These are phyloP conservation scores for Eurytoma californica DNA, from an alignment of 2,888 invertebrate species.

Conservation along the genomic window DNA sequence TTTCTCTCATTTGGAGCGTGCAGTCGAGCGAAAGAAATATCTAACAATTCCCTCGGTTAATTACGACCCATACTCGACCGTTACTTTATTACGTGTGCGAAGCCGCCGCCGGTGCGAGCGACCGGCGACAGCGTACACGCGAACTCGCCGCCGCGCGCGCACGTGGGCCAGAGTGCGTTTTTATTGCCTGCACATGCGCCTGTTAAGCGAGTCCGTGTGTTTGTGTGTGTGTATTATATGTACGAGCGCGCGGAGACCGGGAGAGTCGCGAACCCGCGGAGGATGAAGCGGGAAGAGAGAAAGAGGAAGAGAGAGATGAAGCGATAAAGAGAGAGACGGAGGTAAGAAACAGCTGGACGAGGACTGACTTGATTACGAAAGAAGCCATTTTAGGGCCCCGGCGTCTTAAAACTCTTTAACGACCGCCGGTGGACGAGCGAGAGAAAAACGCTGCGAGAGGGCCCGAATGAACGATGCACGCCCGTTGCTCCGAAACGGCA, in stretches of 20 bases:
- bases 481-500: background rate
- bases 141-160: background rate
- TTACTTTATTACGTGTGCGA: background rate
- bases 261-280: background rate
- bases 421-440: background rate
- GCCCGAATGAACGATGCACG: background rate
- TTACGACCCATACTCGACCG: background rate
- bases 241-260: background rate
- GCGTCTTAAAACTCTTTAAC: slow-evolving; percentile 10
- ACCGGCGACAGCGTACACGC: background rate
- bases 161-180: background rate
- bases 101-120: background rate
- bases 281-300: background rate
- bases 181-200: no score
- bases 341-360: background rate
- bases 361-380: slow-evolving; percentile 23
- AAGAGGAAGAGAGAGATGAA: slow-evolving; percentile 1
- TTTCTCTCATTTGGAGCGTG: no score
- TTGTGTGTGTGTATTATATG: background rate
- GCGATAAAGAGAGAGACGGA: slow-evolving; percentile 5
- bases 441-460: background rate
- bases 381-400: slow-evolving; percentile 9
- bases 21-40: no score
- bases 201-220: background rate
- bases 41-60: no score